These are phyloP conservation scores for Pitangus sulphuratus DNA, from an alignment of 2,797 vertebrate genomes.

Conservation along the genomic window DNA sequence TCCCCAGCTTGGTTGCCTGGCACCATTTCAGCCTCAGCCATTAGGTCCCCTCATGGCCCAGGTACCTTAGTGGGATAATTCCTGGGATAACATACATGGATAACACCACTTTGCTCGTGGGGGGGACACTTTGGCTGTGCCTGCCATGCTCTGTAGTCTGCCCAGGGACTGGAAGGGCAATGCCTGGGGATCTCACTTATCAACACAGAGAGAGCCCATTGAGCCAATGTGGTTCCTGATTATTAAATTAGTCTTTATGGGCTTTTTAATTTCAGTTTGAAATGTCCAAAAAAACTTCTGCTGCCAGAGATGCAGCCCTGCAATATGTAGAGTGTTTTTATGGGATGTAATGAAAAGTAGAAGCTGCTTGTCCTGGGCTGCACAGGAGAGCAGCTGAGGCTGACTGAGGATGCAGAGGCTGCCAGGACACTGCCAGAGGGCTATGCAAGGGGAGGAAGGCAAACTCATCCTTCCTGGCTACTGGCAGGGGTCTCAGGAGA, in stretches of 20 bases:
- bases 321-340: neutral
- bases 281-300: neutral
- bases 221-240: neutral
- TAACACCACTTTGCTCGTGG: fast-evolving
- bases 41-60: neutral
- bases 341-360: neutral
- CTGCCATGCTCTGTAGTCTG: neutral
- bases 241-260: neutral
- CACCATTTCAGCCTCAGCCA: neutral
- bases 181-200: neutral
- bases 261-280: neutral
- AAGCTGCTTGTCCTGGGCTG: neutral
- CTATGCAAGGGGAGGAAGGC: neutral
- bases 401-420: neutral
- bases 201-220: neutral
- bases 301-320: neutral
- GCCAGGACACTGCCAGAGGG: neutral
- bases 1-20: neutral
- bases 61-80: neutral
- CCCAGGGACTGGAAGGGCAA: neutral
- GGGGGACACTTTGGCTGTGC: neutral
- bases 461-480: neutral
- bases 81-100: fast-evolving
- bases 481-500: neutral
- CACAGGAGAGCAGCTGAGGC: neutral